Conservation (phyloP, 2,888 invertebrate genomes). For the Chalcosyrphus nemorum region DNA sequence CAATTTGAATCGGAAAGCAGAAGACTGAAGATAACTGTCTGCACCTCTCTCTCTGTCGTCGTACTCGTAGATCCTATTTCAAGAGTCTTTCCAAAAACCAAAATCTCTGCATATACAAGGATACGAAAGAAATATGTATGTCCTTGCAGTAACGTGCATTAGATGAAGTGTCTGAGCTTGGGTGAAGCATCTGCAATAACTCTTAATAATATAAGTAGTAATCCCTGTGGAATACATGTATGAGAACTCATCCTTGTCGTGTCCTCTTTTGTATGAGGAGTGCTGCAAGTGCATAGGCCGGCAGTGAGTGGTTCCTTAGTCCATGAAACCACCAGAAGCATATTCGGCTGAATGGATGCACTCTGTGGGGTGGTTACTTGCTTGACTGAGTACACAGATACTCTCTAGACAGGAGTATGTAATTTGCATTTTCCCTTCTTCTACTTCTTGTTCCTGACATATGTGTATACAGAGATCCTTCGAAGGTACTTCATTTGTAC, state of each 20-base stretch:
- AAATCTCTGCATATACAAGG: constrained; percentile 45
- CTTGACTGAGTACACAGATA: constrained; percentile 35
- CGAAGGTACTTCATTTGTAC: constrained; percentile 19
- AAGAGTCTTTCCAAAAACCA: constrained; percentile 15
- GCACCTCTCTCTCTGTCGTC: background rate
- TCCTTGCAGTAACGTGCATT: constrained; percentile 28
- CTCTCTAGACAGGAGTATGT: constrained; percentile 23
- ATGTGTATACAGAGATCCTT: constrained; percentile 15
- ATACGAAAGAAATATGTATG: constrained; percentile 27
- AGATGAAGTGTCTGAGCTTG: background rate
- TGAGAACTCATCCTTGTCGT: background rate
- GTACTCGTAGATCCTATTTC: constrained; percentile 2
- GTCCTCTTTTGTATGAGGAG: constrained; percentile 15
- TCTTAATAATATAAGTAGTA: constrained; percentile 66
- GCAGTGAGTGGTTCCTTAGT: constrained; percentile 32
- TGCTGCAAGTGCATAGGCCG: constrained; percentile 14
- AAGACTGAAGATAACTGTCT: constrained; percentile 52
- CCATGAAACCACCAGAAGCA: constrained; percentile 29
- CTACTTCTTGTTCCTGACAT: constrained; percentile 45
- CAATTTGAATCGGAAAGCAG: constrained; percentile 68
- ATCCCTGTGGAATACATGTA: constrained; percentile 6
- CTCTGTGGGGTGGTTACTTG: constrained; percentile 42
- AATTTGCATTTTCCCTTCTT: constrained; percentile 49
- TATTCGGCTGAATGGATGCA: constrained; percentile 25
- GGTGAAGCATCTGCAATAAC: constrained; percentile 49